Conservation (phyloP, 2,888 invertebrate species). For the Limnephilus marmoratus region DNA sequence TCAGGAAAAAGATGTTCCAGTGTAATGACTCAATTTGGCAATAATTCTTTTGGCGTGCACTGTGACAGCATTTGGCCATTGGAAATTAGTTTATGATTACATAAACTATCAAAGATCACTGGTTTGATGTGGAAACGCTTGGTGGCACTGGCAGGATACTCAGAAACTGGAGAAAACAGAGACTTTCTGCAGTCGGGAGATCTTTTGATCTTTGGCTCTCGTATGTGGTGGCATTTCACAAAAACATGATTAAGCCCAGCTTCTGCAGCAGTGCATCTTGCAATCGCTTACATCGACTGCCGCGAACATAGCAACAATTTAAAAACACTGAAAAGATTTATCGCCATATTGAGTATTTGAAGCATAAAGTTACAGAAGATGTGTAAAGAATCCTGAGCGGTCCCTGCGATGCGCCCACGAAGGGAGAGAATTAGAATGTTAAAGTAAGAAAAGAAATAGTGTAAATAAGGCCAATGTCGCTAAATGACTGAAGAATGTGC, state of each 20-base stretch:
- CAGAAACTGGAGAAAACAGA: background rate
- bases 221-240: too few relatives aligned
- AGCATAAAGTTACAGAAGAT: background rate
- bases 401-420: slow-evolving; percentile 5
- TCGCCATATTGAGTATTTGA: background rate
- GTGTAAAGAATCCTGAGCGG: background rate
- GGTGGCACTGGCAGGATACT: background rate
- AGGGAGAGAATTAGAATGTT: slow-evolving; percentile 13
- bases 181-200: background rate
- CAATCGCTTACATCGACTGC: background rate
- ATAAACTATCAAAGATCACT: background rate
- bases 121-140: background rate
- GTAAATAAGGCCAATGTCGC: slow-evolving; percentile 54
- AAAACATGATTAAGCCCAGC: too few relatives aligned
- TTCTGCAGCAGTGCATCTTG: background rate
- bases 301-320: background rate
- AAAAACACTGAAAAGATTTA: background rate
- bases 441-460: background rate
- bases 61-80: background rate
- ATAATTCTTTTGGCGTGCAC: background rate
- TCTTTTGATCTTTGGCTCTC: too few relatives aligned
- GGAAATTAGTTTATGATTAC: background rate
- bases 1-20: background rate
- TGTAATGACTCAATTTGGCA: background rate
- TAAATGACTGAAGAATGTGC: slow-evolving; percentile 40